These are phyloP conservation scores for Drepanosiphum platanoidis DNA, from an alignment of 2,888 invertebrate genomes.

Conservation along the genomic window DNA sequence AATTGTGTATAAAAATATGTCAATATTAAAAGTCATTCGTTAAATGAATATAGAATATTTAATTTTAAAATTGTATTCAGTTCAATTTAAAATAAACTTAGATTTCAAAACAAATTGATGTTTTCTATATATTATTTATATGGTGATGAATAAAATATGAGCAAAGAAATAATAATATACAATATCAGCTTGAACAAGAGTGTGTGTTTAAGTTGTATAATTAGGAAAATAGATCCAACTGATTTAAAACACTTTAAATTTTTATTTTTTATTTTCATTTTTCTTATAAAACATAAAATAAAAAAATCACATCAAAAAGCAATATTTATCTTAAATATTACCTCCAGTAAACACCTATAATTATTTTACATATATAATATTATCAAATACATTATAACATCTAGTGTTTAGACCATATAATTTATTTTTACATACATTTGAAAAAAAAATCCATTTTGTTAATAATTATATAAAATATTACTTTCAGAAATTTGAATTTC, in stretches of 20 bases:
- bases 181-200: too few species aligned
- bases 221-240: too few species aligned
- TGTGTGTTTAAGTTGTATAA: too few species aligned
- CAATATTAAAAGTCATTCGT: too few species aligned
- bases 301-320: conserved; percentile 61
- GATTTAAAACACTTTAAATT: conserved; percentile 41
- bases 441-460: background rate
- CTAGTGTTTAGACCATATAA: conserved; percentile 44
- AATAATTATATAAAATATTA: conserved; percentile 29
- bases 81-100: too few species aligned
- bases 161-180: too few species aligned
- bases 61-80: too few species aligned
- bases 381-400: conserved; percentile 51
- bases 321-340: conserved; percentile 47
- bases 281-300: conserved; percentile 61
- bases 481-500: background rate
- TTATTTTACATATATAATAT: conserved; percentile 45
- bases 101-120: too few species aligned
- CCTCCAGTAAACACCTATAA: conserved; percentile 44
- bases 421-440: conserved; percentile 1
- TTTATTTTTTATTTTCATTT: conserved; percentile 30
- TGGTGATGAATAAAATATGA: too few species aligned
- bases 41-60: too few species aligned
- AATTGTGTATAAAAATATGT: too few species aligned
- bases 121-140: too few species aligned